These are phyloP conservation scores for Phymastichus coffea DNA, from an alignment of 1,140 invertebrate genomes.

Conservation along the genomic window DNA sequence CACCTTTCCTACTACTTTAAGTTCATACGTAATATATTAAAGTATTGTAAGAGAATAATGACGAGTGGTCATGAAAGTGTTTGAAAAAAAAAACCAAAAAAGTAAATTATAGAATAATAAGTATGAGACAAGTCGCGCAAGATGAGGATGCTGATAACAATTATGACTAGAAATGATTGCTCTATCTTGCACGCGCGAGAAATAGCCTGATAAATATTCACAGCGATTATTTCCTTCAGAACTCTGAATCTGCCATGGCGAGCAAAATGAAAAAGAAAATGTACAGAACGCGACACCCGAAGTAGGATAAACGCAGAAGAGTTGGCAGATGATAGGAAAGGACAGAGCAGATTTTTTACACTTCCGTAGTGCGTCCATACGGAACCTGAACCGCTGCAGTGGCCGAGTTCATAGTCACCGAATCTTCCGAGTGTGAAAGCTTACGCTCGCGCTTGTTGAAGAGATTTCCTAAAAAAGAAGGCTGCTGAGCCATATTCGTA, in stretches of 20 bases:
- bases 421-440: slow-evolving; percentile 54
- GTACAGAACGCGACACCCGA: too few species aligned
- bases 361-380: slow-evolving; percentile 55
- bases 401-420: not conserved
- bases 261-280: too few species aligned
- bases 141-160: not conserved
- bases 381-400: slow-evolving; percentile 21
- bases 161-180: slow-evolving; percentile 30
- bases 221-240: not conserved
- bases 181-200: slow-evolving; percentile 7
- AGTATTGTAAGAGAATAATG: slow-evolving; percentile 3
- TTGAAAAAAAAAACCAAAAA: slow-evolving; percentile 16
- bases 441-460: slow-evolving; percentile 63
- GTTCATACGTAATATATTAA: slow-evolving; percentile 2
- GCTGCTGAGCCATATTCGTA: slow-evolving; percentile 36
- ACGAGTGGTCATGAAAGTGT: slow-evolving; percentile 4
- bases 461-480: slow-evolving; percentile 63
- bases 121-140: not conserved
- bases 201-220: not conserved
- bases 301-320: slow-evolving; percentile 14
- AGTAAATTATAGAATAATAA: not conserved
- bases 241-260: not conserved
- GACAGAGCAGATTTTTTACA: slow-evolving; percentile 40
- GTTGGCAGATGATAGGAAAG: not conserved
- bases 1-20: not conserved